Conservation (phyloP, 2,113 vertebrate genomes). For the Lethenteron camtschaticum region DNA sequence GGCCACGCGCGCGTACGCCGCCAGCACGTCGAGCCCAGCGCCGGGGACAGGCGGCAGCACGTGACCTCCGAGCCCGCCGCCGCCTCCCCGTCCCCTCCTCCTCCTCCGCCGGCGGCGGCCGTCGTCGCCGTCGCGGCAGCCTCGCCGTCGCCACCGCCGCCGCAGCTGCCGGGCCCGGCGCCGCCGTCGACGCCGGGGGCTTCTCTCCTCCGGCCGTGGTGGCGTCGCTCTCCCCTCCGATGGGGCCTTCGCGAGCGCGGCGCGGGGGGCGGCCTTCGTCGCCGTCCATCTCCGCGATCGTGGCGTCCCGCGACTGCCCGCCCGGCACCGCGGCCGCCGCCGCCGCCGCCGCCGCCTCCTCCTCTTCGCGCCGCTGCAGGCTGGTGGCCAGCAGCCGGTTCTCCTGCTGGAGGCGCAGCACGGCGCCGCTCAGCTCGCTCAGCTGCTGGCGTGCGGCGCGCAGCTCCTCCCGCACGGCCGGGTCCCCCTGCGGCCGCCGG, state of each 20-base stretch:
- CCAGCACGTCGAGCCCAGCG: slow-evolving; percentile 26
- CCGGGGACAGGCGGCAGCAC: slow-evolving; percentile 26
- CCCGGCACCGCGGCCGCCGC: background rate
- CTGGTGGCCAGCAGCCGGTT: slow-evolving; percentile 74
- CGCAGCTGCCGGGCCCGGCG: slow-evolving; percentile 31
- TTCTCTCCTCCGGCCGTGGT: slow-evolving; percentile 27
- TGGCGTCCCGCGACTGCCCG: slow-evolving; percentile 15
- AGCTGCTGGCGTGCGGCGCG: slow-evolving; percentile 60
- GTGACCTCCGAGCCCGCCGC: slow-evolving; percentile 39
- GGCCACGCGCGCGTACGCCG: slow-evolving; percentile 38
- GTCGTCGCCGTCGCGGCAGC: too few species aligned
- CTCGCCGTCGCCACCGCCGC: too few species aligned
- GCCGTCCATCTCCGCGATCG: slow-evolving; percentile 25
- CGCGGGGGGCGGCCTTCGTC: slow-evolving; percentile 53
- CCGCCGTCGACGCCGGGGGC: slow-evolving; percentile 58
- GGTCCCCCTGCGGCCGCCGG: slow-evolving; percentile 37
- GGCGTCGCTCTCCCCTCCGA: slow-evolving; percentile 79
- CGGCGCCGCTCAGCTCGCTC: slow-evolving; percentile 65
- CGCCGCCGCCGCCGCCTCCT: slow-evolving; percentile 34
- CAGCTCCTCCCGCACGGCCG: slow-evolving; percentile 79
- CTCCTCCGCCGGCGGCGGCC: too few species aligned
- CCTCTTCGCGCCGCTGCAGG: slow-evolving; percentile 49
- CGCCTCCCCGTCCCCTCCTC: too few species aligned
- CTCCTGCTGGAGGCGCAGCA: slow-evolving; percentile 60
- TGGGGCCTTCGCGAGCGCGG: slow-evolving; percentile 67